Evolutionary conservation across 1,140 invertebrate genomes (phyloP).

Genomic region (Dolichoris vasculosae): DNA sequence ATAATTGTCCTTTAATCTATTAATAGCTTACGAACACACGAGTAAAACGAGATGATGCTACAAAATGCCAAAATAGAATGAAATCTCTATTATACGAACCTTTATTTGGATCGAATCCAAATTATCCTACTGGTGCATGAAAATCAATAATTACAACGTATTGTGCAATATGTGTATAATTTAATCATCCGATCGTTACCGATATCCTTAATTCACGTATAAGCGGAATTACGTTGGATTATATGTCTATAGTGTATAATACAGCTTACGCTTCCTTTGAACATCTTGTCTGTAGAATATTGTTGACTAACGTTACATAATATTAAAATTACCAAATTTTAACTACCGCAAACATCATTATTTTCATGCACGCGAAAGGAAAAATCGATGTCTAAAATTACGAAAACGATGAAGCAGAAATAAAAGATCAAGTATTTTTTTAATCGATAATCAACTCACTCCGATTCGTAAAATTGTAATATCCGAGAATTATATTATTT

Average conservation of each 20-base stretch:
- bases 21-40: neutral
- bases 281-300: too few species aligned
- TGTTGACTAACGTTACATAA: too few species aligned
- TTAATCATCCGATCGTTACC: neutral
- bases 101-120: neutral
- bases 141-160: neutral
- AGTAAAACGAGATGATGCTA: neutral
- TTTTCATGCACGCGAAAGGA: neutral
- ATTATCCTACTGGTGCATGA: neutral
- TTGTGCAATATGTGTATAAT: neutral
- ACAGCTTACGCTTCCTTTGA: too few species aligned
- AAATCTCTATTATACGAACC: neutral
- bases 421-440: neutral
- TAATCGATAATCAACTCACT: neutral
- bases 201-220: neutral
- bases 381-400: neutral
- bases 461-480: neutral
- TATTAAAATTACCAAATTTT: neutral
- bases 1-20: neutral
- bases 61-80: slow-evolving; percentile 5
- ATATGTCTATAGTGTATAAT: too few species aligned
- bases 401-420: neutral
- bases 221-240: too few species aligned
- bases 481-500: neutral
- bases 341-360: neutral